Percentiles rank a stretch among this genome's conserved stretches.
Evolutionary conservation across 2,113 vertebrate genomes (phyloP).

Genomic region (Dasypus novemcinctus): DNA sequence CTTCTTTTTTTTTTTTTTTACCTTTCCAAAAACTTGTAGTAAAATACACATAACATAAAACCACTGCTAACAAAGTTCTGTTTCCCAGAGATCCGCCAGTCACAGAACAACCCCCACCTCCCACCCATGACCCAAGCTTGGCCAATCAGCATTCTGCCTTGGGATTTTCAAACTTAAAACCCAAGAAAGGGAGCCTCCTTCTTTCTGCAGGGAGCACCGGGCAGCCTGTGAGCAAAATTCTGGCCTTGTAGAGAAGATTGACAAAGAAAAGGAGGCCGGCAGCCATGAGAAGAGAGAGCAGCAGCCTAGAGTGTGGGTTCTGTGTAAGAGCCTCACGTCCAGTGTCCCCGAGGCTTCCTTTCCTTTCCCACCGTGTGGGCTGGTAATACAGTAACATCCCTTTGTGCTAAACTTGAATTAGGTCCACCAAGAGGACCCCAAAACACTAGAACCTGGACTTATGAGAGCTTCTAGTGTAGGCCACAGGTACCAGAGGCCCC

Average conservation of each 20-base stretch:
- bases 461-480: neutral
- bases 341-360: too few relatives aligned
- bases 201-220: neutral
- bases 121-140: neutral
- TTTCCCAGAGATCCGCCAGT: neutral
- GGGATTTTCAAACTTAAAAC: neutral
- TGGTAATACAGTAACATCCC: neutral
- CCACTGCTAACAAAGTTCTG: neutral
- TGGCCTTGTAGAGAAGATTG: neutral
- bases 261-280: neutral
- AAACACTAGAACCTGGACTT: neutral
- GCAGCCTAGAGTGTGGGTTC: neutral
- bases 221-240: accelerated
- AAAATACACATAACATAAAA: too few relatives aligned
- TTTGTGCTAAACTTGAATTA: neutral
- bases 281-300: neutral
- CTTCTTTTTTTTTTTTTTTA: neutral
- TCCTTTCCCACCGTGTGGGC: neutral
- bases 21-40: too few relatives aligned
- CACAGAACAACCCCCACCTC: neutral
- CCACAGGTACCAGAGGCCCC: neutral
- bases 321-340: neutral
- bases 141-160: neutral
- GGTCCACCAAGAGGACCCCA: neutral
- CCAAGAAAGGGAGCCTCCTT: neutral